Base-by-base conservation (phyloP, 2,113 vertebrate species). In the Neodon shergylaensis region DNA sequence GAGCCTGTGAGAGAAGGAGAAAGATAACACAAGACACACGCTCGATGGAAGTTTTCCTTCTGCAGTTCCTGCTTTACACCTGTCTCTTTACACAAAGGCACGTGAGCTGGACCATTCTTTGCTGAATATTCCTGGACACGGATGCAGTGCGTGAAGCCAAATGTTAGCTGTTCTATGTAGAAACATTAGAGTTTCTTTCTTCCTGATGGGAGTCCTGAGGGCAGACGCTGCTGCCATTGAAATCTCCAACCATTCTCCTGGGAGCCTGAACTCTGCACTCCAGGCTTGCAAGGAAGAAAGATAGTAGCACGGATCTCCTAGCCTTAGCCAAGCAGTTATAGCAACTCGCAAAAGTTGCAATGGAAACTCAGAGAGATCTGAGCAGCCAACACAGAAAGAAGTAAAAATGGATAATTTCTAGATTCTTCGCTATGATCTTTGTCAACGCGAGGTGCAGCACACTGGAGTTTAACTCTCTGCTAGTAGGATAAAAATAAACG, bases 401-500 rank as follows among this genome's bases (percentile, higher is more conserved):
- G 94, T 95, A 97, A 96, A 61, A 78, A 52, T 26, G 77, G 95
- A 81, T 88, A 14, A 96, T 96, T 89, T 91, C 68, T 76, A 44
- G 58, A 58, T 84, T 76, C 96, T 97, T 97, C 24, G 21, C 88
- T 96, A 65, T 86, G 96, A 91, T 54, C 61, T 95, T 95, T 88
- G 84, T 94, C 95, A 86, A 33, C 68, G 47, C 0, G 61, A 90
- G 42, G 68, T n/a, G 1, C 42, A 73, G 66, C 17, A 47, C 93
- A 92, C 9, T 97, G 65, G 19, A 77, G 78, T 47, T 28, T 74
- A 52, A 65, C 70, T 95, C 81, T 94, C 85, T 84, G 70, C 91
- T 91, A 11, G 16, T 76, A 49, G 74, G 68, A 84, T 97, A 97
- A 97, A 97, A 97, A 97, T 97, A 97, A 95, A 79, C 14, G 13